Evolutionary conservation across 2,888 invertebrate species (phyloP).

Genomic region (Dryobotodes eremita): DNA sequence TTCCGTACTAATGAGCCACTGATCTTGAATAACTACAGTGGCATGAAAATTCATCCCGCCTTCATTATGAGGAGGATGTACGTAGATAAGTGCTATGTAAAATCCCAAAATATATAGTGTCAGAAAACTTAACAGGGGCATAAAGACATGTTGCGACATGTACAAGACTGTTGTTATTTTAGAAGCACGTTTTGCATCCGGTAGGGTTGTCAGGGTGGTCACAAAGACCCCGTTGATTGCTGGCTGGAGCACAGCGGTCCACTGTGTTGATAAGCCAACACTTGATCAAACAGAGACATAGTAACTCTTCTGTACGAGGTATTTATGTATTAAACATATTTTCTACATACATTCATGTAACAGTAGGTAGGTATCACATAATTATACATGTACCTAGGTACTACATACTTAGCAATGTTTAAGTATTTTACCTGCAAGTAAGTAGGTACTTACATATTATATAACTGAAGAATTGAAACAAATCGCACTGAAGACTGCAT

Average conservation of each 20-base stretch:
- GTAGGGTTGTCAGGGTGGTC: conserved; percentile 77
- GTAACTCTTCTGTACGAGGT: conserved; percentile 60
- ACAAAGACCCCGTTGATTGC: conserved; percentile 81
- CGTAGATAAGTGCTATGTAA: no score
- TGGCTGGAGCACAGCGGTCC: conserved; percentile 71
- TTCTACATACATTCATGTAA: conserved; percentile 27
- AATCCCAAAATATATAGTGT: neutral
- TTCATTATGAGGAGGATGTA: neutral
- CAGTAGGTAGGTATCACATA: neutral
- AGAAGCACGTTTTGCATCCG: conserved; percentile 75
- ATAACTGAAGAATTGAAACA: neutral
- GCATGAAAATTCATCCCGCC: neutral
- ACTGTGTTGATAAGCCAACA: conserved; percentile 84
- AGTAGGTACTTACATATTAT: neutral
- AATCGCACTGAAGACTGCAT: neutral
- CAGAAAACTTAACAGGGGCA: conserved; percentile 29
- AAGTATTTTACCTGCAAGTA: neutral
- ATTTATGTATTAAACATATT: conserved; percentile 39
- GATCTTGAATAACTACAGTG: neutral
- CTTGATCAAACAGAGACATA: conserved; percentile 86
- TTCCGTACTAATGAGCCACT: neutral
- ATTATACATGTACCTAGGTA: neutral
- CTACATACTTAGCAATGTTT: neutral
- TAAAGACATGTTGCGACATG: conserved; percentile 61
- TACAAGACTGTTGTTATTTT: conserved; percentile 65